phyloP scores from a whole-genome alignment of 2,113 vertebrate genomes.

The Ptychochromis oligacanthus region DNA sequence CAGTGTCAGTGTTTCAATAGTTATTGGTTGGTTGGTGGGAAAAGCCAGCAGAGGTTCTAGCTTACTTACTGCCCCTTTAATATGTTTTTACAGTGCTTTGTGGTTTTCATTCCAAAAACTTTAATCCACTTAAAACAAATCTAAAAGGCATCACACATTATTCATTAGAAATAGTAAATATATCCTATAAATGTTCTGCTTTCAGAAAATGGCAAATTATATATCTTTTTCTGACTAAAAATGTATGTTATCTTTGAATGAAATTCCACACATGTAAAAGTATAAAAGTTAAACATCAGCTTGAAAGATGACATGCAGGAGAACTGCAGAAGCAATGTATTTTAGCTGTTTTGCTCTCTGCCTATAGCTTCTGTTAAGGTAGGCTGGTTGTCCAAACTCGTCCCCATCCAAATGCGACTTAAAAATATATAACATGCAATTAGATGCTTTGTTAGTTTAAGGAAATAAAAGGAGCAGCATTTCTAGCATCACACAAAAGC shows the following conservation, averaged over 20 bases:
- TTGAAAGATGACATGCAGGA: background rate
- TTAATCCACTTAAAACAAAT: background rate
- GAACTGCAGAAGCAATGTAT: background rate
- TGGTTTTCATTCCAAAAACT: background rate
- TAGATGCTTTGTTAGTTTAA: conserved; percentile 53
- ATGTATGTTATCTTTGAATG: no score
- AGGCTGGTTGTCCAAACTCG: background rate
- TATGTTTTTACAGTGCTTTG: background rate
- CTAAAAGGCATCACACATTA: background rate
- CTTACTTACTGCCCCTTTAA: conserved; percentile 21
- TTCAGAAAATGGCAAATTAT: background rate
- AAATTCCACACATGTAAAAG: no score
- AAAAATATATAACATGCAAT: conserved; percentile 69
- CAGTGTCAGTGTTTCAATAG: background rate
- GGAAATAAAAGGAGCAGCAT: conserved; percentile 25
- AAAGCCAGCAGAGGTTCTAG: background rate
- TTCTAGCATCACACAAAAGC: conserved; percentile 58
- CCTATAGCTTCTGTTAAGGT: conserved; percentile 23
- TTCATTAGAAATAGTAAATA: background rate
- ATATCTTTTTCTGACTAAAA: no score
- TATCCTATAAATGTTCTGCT: no score
- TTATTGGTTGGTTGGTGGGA: background rate
- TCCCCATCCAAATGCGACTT: conserved; percentile 38
- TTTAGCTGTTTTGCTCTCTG: conserved; percentile 60
- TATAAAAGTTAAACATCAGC: no score